These are phyloP conservation scores for Tetanocera ferruginea DNA, from an alignment of 2,888 invertebrate genomes.

Conservation along the genomic window DNA sequence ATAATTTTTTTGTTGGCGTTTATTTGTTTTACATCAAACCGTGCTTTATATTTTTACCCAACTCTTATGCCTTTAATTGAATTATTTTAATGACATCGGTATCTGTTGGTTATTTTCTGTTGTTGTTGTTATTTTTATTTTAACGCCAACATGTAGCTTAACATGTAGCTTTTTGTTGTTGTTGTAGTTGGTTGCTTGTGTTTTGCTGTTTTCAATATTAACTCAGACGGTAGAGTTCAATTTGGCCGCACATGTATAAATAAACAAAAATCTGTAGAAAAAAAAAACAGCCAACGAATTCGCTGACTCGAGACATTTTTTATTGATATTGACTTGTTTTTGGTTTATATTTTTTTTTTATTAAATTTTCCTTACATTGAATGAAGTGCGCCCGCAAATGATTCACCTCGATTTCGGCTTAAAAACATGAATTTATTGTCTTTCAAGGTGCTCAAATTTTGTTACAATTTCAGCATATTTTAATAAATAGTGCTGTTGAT, in stretches of 20 bases:
- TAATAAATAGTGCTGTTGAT: too few relatives aligned
- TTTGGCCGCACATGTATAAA: too few relatives aligned
- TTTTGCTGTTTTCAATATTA: conserved; percentile 15
- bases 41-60: too few relatives aligned
- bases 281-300: neutral
- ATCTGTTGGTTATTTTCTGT: neutral
- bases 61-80: neutral
- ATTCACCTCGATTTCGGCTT: neutral
- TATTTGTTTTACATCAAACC: too few relatives aligned
- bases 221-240: too few relatives aligned
- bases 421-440: neutral
- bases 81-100: neutral
- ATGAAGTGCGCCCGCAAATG: neutral
- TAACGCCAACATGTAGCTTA: conserved; percentile 33
- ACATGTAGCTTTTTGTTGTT: conserved; percentile 42
- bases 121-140: conserved; percentile 34
- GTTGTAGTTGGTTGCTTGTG: too few relatives aligned
- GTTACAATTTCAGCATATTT: too few relatives aligned
- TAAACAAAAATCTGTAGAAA: neutral
- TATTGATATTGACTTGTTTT: too few relatives aligned
- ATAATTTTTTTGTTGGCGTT: too few relatives aligned
- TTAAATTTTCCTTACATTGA: neutral
- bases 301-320: neutral
- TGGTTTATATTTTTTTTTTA: neutral
- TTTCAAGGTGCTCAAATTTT: too few relatives aligned